Evolutionary conservation across 2,113 vertebrate species (phyloP), one percentile per base, ranked within the genome.

Genomic region (Enhydra lutris): DNA sequence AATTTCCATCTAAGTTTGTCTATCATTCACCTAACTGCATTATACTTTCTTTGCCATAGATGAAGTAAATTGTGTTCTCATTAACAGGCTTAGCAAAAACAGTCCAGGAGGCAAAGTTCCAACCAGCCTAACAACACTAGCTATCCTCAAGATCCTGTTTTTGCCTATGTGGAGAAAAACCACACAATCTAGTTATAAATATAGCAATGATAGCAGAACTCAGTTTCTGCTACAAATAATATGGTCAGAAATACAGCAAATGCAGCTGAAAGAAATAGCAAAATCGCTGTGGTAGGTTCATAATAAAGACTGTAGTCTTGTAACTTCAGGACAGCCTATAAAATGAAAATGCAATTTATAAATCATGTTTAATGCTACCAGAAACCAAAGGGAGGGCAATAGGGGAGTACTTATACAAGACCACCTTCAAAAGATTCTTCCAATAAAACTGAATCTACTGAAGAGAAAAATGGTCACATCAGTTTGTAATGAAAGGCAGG

Each of bases 301-400:
- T 76, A 90, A 96, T 80, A 92, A 97, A 97, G 95, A 93, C 87
- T 78, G 2, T 47, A 92, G 85, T 67, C 85, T 83, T 94, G 3
- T 65, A 96, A 96, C 84, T 36, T 84, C 69, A 79, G 71, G 84
- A 95, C 74, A 95, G 4, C 78, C 81, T 97, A 93, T 97, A 96
- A 97, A 98, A 89, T 85, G 78, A 95, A 97, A 93, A 74, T 36
- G 42, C 65, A 86, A 93, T 97, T 89, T 94, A 95, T 96, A 97
- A 97, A 96, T 97, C 96, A 98, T 92, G 97, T 97, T 98, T 98
- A 98, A 97, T 97, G 96, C 76, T 97, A 93, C 95, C 93, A 92
- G 91, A 96, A 98, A 94, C 39, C 81, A 91, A 95, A 97, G 93
- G 95, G 97, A 97, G 76, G 96, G 87, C 96, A 97, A 92, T 42